phyloP scores from a whole-genome alignment of 1,140 invertebrate species.

The Hypsibius dujardini region DNA sequence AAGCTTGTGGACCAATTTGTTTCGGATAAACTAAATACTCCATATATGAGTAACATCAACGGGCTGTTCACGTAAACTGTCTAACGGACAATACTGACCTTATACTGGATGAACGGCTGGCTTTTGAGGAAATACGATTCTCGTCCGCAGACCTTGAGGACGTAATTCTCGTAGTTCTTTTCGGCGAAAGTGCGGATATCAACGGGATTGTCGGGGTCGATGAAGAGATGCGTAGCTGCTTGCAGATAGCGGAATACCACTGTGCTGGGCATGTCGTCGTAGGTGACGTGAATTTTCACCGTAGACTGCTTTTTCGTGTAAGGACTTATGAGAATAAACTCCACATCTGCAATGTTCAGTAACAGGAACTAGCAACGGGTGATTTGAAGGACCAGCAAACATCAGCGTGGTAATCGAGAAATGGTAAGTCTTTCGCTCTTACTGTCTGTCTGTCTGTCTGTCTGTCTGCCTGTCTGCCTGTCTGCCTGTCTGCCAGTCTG shows the following conservation, averaged over 20 bases:
- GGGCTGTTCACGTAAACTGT: background rate
- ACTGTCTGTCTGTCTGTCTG: no score
- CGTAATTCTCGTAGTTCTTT: constrained; percentile 29
- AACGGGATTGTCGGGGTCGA: constrained; percentile 39
- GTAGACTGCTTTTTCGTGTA: constrained; percentile 38
- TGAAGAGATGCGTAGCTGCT: constrained; percentile 48
- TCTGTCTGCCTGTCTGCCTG: no score
- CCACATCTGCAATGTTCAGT: constrained; percentile 19
- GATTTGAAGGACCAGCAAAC: no score
- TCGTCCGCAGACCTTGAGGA: constrained; percentile 60
- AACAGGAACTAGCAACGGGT: background rate
- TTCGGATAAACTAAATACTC: constrained; percentile 50
- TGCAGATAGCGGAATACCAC: constrained; percentile 49
- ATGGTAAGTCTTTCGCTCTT: background rate
- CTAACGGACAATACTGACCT: background rate
- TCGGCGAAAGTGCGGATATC: constrained; percentile 43
- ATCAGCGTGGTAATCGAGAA: background rate
- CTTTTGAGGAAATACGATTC: constrained; percentile 70
- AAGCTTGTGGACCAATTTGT: constrained; percentile 39
- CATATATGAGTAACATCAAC: background rate
- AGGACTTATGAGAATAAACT: constrained; percentile 16
- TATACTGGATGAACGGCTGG: constrained; percentile 55
- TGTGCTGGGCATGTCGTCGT: constrained; percentile 46
- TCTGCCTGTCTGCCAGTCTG: no score
- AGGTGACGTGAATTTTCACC: constrained; percentile 51